Evolutionary conservation across 2,113 vertebrate species (phyloP), one percentile per base, ranked within the genome.

Genomic region (Siphamia tubifer): DNA sequence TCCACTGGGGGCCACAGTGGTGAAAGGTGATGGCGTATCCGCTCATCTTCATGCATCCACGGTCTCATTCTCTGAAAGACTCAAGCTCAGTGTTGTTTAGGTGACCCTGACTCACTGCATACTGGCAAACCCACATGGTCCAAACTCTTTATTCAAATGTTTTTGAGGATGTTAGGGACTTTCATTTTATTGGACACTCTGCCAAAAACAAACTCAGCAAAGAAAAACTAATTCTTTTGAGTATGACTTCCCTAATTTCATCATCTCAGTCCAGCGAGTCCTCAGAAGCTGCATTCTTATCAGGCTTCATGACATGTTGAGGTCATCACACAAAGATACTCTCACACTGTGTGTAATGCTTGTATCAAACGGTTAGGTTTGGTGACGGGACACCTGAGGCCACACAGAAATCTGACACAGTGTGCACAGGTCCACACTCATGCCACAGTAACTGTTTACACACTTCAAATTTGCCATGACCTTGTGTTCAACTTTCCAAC

Each of bases 231-330:
- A 7, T 27, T 51, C 15, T n/a, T 54, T 21, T 19, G 55, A 49
- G 24, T 47, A 16, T 21, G 38, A 74, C 48, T 54, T 56, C 20
- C n/a, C 19, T 65, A 55, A 79, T 73, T 34, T 55, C 30, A 77
- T 77, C 62, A 65, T 60, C 28, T 58, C 53, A 62, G 28, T 53
- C 23, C 23, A 69, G 32, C 48, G 63, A 13, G 13, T 76, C 24
- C 38, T 51, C 31, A 23, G 27, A 48, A 6, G 53, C 53, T 36
- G 27, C 61, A 30, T 12, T 56, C 28, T 1, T 17, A 23, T 30
- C 57, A 19, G 36, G 35, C 48, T 27, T 24, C 17, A 13, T 28
- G 20, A 38, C 8, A 19, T 42, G 61, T 65, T n/a, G 36, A 51
- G 45, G 58, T 43, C 8, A 24, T 24, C 15, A n/a, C n/a, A n/a